Base-by-base conservation (phyloP, 2,797 vertebrate species). In the Gambelia wislizenii region DNA sequence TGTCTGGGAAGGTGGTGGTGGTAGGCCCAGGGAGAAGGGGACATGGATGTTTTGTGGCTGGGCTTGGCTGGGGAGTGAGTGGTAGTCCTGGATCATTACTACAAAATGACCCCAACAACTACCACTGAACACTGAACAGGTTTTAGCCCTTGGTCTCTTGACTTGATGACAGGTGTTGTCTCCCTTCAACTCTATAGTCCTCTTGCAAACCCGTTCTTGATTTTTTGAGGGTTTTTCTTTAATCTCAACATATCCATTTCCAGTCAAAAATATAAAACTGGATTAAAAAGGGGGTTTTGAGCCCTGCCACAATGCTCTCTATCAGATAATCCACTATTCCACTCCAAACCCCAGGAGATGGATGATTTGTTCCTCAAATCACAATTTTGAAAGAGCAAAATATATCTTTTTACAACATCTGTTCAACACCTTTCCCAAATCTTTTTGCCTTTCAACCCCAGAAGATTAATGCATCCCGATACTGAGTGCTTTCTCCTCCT, bases 371-470 rank as follows among this genome's bases (percentile, higher is more conserved):
- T 75, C 70, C 47, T 87, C 2, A 47, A 64, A 78, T 92, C 69
- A 4, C 77, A 3, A 67, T 86, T 81, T 87, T 77, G 61, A 12
- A 13, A 9, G 52, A 85, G 44, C 56, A 85, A 76, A 85, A 59
- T 27, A 59, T 52, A 59, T 61, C 87, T 88, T 86, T 91, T 59
- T 84, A 80, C 3, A 85, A 49, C 20, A 88, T 91, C 83, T 30
- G 6, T 70, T 75, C 12, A 69, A 75, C 84, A 86, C 12, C 30
- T 0, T 42, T 0, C 0, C 39, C 75, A 84, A 90, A 69, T 2
- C 0, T 83, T 91, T 90, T 85, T 14, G 13, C 54, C 85, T 44
- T 30, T 49, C 84, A 84, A 84, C 85, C 83, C 47, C 36, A 33
- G 61, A 56, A 84, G 49, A 33, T 88, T 86, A 89, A 74, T 39